Evolutionary conservation across 2,888 invertebrate species (phyloP), one percentile per base, ranked within the genome.

Genomic region (Nemotelus pantherinus): DNA sequence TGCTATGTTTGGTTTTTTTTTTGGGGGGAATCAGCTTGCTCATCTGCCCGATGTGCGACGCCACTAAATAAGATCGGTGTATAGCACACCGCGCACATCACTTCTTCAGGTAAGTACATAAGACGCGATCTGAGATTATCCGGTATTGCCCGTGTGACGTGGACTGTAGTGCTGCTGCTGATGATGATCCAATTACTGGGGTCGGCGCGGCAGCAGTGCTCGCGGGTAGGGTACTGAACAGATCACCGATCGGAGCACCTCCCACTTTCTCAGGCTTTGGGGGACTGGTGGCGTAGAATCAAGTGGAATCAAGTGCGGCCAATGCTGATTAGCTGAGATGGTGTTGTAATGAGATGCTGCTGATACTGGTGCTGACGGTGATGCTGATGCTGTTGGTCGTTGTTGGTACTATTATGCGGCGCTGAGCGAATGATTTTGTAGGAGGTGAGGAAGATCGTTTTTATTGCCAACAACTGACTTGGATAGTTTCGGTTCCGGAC

Each of bases 201-300:
- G 65, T 6, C 65, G 57, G 57, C 25, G 25, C n/a, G 25, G 57
- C 47, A 47, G 47, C 45, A 25, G 47, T 10, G 44, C 43, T 71
- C 55, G 57, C 6, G 6, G 53, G 6, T 50, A 57, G 71, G 25
- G 45, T 44, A 53, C 53, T 39, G 47, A 41, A 63, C 53, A 5
- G 6, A 68, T 47, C 58, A 25, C 25, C 25, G 39, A 41, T 60
- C 41, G 47, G 58, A 72, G 72, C 72, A 72, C 72, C 72, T 72
- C 72, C 72, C 72, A 72, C 72, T 72, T 72, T 72, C 72, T 72
- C 48, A 45, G 58, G 72, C 58, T 25, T 25, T 72, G 57, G 58
- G 72, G 58, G 68, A 47, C 58, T 55, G 25, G n/a, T 44, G n/a
- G 58, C 47, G 41, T 72, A 72, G 72, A 58, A 60, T 58, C 47